A percentile compares a stretch with the other conserved stretches of the same genome.
These are phyloP conservation scores for Podiceps cristatus DNA, from an alignment of 2,113 vertebrate genomes.

Conservation along the genomic window DNA sequence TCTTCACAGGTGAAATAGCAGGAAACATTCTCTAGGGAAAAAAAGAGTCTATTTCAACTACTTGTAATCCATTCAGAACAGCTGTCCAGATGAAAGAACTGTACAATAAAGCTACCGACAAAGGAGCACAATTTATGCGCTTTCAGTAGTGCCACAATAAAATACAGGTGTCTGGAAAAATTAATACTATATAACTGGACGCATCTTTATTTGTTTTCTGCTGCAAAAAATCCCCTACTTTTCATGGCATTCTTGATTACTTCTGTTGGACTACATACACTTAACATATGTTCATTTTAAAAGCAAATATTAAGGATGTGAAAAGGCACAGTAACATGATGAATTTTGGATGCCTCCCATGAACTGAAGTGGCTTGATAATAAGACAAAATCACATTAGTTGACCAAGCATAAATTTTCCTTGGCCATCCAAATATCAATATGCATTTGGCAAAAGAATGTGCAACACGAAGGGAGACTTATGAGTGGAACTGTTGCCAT, in stretches of 20 bases:
- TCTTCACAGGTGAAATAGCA: neutral
- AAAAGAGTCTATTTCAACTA: neutral
- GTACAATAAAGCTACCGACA: neutral
- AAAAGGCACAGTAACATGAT: neutral
- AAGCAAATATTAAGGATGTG: conserved; percentile 42
- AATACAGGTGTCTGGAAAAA: conserved; percentile 13
- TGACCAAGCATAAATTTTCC: neutral
- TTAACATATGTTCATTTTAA: conserved; percentile 52
- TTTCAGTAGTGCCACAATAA: neutral
- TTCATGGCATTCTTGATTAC: conserved; percentile 1
- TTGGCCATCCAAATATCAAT: conserved; percentile 23
- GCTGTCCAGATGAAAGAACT: neutral
- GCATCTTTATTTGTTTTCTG: neutral
- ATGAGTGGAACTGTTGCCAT: neutral
- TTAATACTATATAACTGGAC: neutral
- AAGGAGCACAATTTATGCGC: neutral
- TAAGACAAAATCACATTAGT: conserved; percentile 13
- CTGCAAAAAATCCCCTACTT: neutral
- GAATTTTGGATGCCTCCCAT: conserved; percentile 21
- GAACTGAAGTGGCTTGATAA: neutral
- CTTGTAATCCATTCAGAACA: neutral
- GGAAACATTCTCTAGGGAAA: neutral
- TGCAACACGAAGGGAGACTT: neutral
- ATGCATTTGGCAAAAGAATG: conserved; percentile 29
- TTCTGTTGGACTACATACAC: neutral